phyloP scores from a whole-genome alignment of 2,113 vertebrate species.

The Struthidea cinerea region DNA sequence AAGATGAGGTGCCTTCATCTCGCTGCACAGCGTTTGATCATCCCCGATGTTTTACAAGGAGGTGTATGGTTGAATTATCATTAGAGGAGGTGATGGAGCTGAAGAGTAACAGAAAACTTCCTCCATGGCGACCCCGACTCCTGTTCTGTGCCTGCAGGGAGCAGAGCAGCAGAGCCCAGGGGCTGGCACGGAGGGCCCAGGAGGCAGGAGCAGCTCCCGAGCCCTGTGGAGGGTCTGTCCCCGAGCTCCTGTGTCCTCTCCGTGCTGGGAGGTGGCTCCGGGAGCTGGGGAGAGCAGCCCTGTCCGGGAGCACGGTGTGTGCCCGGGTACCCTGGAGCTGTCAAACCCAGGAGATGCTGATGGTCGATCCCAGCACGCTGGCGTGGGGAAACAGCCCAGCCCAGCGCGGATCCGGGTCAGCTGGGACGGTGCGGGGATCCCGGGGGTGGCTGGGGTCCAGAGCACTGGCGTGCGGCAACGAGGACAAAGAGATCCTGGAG shows the following conservation, averaged over 20 bases:
- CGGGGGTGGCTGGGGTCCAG: not conserved
- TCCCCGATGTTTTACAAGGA: conserved; percentile 58
- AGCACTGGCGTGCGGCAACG: not conserved
- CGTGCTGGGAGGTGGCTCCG: not conserved
- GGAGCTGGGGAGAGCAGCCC: not conserved
- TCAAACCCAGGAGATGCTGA: not conserved
- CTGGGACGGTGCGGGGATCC: not conserved
- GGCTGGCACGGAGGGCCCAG: not conserved
- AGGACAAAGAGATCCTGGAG: conserved; percentile 32
- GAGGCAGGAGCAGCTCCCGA: not conserved
- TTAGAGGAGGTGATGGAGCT: conserved; percentile 38
- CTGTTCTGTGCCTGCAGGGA: not conserved
- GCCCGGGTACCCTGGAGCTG: not conserved
- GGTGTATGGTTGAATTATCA: conserved; percentile 56
- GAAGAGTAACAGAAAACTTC: conserved; percentile 38
- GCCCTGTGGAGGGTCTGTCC: not conserved
- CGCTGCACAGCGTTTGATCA: conserved; percentile 50
- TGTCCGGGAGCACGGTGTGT: not conserved
- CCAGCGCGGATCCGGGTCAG: accelerated
- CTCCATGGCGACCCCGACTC: not conserved
- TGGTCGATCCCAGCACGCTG: accelerated
- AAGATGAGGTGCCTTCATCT: conserved; percentile 62
- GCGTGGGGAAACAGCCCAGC: not conserved
- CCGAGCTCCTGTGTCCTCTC: not conserved
- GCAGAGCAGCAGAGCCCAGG: not conserved